phyloP scores from a whole-genome alignment of 2,797 vertebrate species.

The Botia almorhae region DNA sequence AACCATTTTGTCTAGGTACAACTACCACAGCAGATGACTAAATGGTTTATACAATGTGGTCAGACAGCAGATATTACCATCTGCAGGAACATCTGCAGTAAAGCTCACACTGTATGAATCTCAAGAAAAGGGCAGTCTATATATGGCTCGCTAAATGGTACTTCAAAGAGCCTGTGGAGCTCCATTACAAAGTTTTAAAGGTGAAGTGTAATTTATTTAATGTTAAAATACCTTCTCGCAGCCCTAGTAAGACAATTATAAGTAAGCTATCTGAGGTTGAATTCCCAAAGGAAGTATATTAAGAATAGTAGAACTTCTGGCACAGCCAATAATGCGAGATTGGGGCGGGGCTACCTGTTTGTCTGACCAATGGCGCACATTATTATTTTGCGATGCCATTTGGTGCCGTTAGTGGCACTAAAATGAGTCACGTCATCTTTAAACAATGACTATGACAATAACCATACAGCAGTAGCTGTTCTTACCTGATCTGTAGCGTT shows the following conservation, averaged over 20 bases:
- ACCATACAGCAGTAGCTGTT: neutral
- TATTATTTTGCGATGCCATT: neutral
- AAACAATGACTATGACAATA: neutral
- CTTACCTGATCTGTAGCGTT: constrained; percentile 92
- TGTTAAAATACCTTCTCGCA: neutral
- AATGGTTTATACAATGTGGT: constrained; percentile 39
- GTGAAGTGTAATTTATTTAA: neutral
- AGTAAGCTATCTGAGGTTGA: neutral
- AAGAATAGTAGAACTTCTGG: neutral
- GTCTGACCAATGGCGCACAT: neutral
- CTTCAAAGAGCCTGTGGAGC: neutral
- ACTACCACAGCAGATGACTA: constrained; percentile 27
- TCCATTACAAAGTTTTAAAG: neutral
- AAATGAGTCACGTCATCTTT: no score
- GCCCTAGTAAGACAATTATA: neutral
- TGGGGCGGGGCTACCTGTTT: neutral
- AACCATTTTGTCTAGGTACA: neutral
- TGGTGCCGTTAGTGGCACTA: neutral
- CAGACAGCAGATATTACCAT: constrained; percentile 24
- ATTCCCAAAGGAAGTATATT: no score
- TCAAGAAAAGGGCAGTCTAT: neutral
- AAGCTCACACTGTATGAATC: constrained; percentile 11
- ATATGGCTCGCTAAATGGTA: neutral
- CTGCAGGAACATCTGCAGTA: constrained; percentile 5
- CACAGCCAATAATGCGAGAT: neutral